A percentile compares a stretch with the other conserved stretches of the same genome.
phyloP scores from a whole-genome alignment of 2,888 invertebrate species.

The Nemotelus pantherinus region DNA sequence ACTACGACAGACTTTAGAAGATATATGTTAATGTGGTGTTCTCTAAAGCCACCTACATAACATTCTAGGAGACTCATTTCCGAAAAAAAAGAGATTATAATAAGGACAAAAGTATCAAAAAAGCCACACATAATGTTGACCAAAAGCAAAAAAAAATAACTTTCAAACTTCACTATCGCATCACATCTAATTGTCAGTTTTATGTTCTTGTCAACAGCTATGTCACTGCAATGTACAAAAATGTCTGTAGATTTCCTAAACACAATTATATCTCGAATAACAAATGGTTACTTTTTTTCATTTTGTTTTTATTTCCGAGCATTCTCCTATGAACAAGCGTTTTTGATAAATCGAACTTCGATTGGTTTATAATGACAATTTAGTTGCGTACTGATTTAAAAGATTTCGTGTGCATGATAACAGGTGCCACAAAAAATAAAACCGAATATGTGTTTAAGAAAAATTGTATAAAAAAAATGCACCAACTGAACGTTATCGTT shows the following conservation, averaged over 20 bases:
- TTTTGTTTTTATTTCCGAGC: no score
- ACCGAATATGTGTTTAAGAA: background rate
- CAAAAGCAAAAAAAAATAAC: no score
- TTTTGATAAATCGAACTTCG: slow-evolving; percentile 34
- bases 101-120: no score
- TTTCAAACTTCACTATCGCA: no score
- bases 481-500: background rate
- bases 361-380: slow-evolving; percentile 52
- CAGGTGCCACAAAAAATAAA: slow-evolving; percentile 22
- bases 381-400: slow-evolving; percentile 49
- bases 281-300: background rate
- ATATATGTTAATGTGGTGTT: no score
- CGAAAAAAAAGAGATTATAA: no score
- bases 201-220: slow-evolving; percentile 30
- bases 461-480: background rate
- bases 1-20: no score
- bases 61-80: no score
- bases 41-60: no score
- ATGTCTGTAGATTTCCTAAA: background rate
- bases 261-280: background rate
- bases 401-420: slow-evolving; percentile 38
- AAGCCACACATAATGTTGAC: no score
- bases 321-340: background rate
- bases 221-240: background rate
- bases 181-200: slow-evolving; percentile 1